These are phyloP conservation scores for Folsomia candida DNA, from an alignment of 2,888 invertebrate genomes.

Conservation along the genomic window DNA sequence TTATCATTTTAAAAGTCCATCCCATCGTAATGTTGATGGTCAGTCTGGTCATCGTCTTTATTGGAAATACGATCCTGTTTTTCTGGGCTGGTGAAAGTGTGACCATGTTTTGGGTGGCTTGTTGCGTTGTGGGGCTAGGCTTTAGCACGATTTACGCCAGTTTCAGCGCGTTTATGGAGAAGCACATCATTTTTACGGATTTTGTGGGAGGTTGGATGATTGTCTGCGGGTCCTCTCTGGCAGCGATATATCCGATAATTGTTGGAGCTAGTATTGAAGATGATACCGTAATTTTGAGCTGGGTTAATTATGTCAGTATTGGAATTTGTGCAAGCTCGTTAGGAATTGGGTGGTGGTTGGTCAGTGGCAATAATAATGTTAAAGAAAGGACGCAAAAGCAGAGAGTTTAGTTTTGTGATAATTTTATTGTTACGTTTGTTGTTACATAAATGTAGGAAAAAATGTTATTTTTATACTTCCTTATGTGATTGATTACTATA, in stretches of 20 bases:
- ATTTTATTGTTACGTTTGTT: too few species aligned
- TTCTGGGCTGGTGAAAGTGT: conserved; percentile 13
- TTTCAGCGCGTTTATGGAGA: conserved; percentile 34
- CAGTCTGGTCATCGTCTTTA: conserved; percentile 20
- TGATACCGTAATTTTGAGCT: conserved; percentile 18
- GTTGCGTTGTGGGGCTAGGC: conserved; percentile 33
- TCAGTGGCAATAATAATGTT: too few species aligned
- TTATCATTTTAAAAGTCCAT: conserved; percentile 27
- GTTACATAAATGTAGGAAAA: too few species aligned
- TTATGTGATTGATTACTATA: too few species aligned
- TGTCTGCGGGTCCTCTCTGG: conserved; percentile 22
- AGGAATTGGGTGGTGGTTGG: too few species aligned
- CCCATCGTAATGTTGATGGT: conserved; percentile 27
- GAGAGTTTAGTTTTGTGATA: too few species aligned
- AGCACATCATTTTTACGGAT: conserved; percentile 30
- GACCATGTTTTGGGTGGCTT: conserved; percentile 28
- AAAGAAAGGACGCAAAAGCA: too few species aligned
- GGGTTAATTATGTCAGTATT: conserved; percentile 23
- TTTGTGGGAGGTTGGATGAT: conserved; percentile 27
- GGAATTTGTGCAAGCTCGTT: too few species aligned
- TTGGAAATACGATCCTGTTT: conserved; percentile 24
- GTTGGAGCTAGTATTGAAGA: conserved; percentile 33
- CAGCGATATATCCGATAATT: conserved; percentile 32
- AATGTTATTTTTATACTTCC: too few species aligned
- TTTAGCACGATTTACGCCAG: conserved; percentile 25